Evolutionary conservation across 2,113 vertebrate genomes (phyloP).

Genomic region (Solenodon paradoxus): DNA sequence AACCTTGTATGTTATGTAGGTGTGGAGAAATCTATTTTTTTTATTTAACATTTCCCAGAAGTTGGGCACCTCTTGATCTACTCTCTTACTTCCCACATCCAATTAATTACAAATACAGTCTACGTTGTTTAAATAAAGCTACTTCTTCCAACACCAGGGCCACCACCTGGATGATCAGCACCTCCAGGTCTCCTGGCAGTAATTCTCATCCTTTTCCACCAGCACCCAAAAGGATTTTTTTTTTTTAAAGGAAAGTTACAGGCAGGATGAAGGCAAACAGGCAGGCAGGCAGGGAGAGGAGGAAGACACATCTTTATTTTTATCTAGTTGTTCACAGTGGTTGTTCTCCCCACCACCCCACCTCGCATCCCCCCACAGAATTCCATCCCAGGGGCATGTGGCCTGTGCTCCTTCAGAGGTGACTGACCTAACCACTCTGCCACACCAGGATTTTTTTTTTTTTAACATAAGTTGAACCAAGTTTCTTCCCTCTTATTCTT

Average conservation of each 20-base stretch:
- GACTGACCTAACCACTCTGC: too few relatives aligned
- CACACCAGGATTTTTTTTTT: too few relatives aligned
- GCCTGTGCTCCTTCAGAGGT: too few relatives aligned
- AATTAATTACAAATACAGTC: neutral
- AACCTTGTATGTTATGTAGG: neutral
- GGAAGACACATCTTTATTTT: too few relatives aligned
- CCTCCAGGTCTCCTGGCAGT: neutral
- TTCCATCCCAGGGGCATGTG: too few relatives aligned
- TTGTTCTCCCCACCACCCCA: too few relatives aligned
- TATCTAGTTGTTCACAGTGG: too few relatives aligned
- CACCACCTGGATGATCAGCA: neutral
- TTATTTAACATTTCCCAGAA: neutral
- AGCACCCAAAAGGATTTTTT: neutral
- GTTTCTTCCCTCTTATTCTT: neutral
- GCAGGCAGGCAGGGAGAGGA: too few relatives aligned
- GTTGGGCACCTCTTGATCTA: neutral
- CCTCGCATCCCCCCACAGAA: too few relatives aligned
- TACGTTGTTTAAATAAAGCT: neutral
- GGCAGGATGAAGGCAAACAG: too few relatives aligned
- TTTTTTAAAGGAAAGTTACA: too few relatives aligned
- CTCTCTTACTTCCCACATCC: neutral
- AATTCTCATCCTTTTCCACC: neutral
- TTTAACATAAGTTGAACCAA: neutral
- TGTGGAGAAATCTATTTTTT: neutral
- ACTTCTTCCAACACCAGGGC: neutral